A percentile compares a stretch with the other conserved stretches of the same genome.
These are phyloP conservation scores for Halichoerus grypus DNA, from an alignment of 2,113 vertebrate genomes.

Conservation along the genomic window DNA sequence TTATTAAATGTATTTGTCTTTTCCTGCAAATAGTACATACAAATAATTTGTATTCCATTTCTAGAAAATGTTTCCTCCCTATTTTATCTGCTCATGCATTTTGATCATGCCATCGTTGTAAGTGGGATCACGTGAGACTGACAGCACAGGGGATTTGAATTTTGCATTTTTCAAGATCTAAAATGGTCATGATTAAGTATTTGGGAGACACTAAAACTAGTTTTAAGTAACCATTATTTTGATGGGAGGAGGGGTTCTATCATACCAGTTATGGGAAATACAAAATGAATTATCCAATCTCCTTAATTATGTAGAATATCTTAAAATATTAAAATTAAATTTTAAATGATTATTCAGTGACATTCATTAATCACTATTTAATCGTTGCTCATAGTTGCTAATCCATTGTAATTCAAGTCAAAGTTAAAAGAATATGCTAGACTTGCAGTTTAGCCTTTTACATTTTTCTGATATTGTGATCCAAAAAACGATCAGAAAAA, in stretches of 20 bases:
- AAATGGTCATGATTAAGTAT: constrained; percentile 36
- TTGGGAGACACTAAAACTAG: constrained; percentile 28
- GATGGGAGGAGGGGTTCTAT: neutral
- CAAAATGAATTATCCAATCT: constrained; percentile 40
- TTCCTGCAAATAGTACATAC: neutral
- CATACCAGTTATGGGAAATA: constrained; percentile 45
- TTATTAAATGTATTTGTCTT: neutral
- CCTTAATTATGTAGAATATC: constrained; percentile 67
- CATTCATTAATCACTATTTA: constrained; percentile 70
- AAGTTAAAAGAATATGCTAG: constrained; percentile 38
- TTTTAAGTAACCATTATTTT: constrained; percentile 57
- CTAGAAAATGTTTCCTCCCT: neutral
- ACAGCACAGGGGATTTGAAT: neutral
- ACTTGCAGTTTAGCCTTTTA: constrained; percentile 11
- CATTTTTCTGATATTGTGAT: neutral
- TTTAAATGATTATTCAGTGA: constrained; percentile 69
- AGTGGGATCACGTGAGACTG: neutral
- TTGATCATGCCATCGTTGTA: constrained; percentile 20
- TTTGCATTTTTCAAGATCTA: constrained; percentile 43
- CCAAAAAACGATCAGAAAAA: neutral
- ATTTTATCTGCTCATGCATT: neutral
- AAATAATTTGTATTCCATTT: neutral
- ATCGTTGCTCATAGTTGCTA: constrained; percentile 67
- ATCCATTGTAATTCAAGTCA: constrained; percentile 57
- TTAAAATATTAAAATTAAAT: constrained; percentile 72